Conservation (phyloP, 2,888 invertebrate species). For the Perithous albicinctus region DNA sequence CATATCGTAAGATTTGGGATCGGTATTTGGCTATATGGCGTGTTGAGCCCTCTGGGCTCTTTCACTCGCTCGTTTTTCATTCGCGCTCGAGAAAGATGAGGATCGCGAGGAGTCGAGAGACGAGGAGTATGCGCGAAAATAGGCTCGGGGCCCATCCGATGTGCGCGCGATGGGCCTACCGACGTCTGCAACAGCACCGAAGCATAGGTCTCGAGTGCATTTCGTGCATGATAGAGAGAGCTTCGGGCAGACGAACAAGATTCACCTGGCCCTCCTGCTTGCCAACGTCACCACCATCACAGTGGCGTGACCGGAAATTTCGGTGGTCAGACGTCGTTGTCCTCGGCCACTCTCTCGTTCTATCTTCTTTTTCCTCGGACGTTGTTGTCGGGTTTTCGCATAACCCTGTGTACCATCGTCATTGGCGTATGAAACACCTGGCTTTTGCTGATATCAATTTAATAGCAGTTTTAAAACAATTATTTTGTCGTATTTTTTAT, state of each 20-base stretch:
- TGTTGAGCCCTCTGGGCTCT: slow-evolving; percentile 53
- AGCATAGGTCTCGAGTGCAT: slow-evolving; percentile 9
- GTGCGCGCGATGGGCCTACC: neutral
- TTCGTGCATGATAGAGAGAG: neutral
- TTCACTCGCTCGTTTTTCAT: slow-evolving; percentile 61
- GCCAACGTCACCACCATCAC: neutral
- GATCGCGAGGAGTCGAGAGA: slow-evolving; percentile 19
- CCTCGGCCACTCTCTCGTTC: slow-evolving; percentile 10
- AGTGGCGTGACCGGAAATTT: slow-evolving; percentile 39
- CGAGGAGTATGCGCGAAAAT: slow-evolving; percentile 13
- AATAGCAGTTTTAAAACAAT: neutral
- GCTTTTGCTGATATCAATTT: neutral
- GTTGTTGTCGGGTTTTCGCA: slow-evolving; percentile 44
- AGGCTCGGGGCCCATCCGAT: slow-evolving; percentile 13
- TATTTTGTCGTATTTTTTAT: neutral
- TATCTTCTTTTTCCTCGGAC: slow-evolving; percentile 25
- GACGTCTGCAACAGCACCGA: neutral
- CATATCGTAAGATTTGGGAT: slow-evolving; percentile 42
- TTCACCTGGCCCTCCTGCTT: neutral
- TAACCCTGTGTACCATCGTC: neutral
- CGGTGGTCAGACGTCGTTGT: slow-evolving; percentile 31
- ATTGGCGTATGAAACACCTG: neutral
- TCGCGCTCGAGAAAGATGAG: slow-evolving; percentile 40
- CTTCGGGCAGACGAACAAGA: neutral
- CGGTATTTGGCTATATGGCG: slow-evolving; percentile 22